Evolutionary conservation across 2,797 vertebrate genomes (phyloP), one percentile per base, ranked within the genome.

Genomic region (Pagetopsis macropterus): DNA sequence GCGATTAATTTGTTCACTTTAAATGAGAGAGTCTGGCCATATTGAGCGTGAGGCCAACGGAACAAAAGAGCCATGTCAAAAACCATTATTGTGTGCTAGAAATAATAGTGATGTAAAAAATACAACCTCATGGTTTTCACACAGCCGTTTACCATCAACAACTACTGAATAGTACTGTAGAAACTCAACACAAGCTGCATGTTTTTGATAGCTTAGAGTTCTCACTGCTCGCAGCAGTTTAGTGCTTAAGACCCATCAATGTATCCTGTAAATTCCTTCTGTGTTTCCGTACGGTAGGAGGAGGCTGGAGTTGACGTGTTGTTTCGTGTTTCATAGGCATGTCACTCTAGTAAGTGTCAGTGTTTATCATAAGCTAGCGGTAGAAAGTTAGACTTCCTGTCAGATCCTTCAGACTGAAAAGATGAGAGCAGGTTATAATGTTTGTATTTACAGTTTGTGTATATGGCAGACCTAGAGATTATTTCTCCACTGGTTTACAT

Each of bases 251-350:
- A 78, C 78, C 84, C 87, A 83, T 91, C 81, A 48, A 45, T 89
- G 86, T 93, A 87, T 87, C 80, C 74, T 92, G 87, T 90, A 90
- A 86, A 90, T 89, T 76, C 79, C 85, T 67, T 72, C 79, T 83
- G 84, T 88, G 84, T 88, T 90, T 72, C 79, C 80, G 82, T 89
- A 43, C 23, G 85, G 76, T 87, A 62, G 73, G 81, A 81, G 76
- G 84, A 89, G 87, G 78, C 84, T 78, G 78, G 80, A 86, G 83
- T 66, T 52, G 74, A 75, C 79, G 88, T 89, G 84, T 73, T 81
- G 84, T 93, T 82, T 87, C 50, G 90, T 92, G 91, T 93, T 88
- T 84, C 85, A 87, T 88, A 90, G 89, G 91, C 92, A 93, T 93
- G 92, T 93, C 91, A 87, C 86, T 83, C 84, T 82, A 88, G 81